Base-by-base conservation (phyloP, 2,113 vertebrate genomes). In the Euleptes europaea region DNA sequence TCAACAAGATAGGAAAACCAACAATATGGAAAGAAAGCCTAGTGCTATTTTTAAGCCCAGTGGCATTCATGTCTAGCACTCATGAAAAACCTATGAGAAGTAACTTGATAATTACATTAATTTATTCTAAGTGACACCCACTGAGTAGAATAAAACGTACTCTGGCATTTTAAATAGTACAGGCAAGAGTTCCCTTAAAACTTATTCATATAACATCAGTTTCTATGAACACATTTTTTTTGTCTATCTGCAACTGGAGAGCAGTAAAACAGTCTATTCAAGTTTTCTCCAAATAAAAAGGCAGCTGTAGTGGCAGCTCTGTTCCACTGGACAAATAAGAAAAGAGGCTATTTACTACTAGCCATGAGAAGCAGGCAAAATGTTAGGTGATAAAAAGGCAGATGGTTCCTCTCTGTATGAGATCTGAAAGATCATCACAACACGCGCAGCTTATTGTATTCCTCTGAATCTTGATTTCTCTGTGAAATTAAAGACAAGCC, bases 141-240 rank as follows among this genome's bases (percentile, higher is more conserved):
- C 21, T 71, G 51, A 1, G 13, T 2, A 51, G 38, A 82, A 19
- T 69, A 19, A 54, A 23, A 57, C 38, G 13, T 60, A 69, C 3
- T 57, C 54, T 65, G 66, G 38, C 74, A 81, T 44, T 70, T 3
- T 42, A 73, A 88, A n/a, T 38, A 35, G 73, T 78, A 40, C 74
- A 77, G 69, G 2, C 15, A 7, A 21, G 33, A 81, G n/a, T 57
- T 6, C 42, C 14, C 28, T 28, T 88, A 11, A n/a, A 31, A 44
- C 15, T 40, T 38, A 78, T 3, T 54, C 15, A 1, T 28, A 28
- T 44, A 66, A 35, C 17, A 54, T 54, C 81, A 63, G 19, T 33
- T n/a, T 35, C 10, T 63, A n/a, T 1, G 14, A 28, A 72, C 42
- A 6, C 23, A 79, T n/a, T n/a, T 71, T 84, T 54, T 60, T 57